phyloP scores from a whole-genome alignment of 2,113 vertebrate species.

The Bubalus kerabau region DNA sequence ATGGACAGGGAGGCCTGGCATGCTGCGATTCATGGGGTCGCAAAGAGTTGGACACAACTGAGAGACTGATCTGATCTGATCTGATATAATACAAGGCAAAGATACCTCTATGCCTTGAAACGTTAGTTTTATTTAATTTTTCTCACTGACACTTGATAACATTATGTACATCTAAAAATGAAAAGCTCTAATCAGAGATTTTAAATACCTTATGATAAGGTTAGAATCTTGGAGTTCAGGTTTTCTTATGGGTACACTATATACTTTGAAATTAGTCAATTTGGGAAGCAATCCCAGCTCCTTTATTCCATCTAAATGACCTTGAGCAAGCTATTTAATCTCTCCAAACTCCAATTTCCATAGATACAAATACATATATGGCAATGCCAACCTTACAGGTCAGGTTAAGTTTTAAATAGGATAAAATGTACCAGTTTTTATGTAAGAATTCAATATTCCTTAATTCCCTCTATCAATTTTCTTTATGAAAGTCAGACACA shows the following conservation, averaged over 20 bases:
- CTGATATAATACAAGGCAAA: background rate
- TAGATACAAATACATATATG: background rate
- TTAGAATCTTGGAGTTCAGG: background rate
- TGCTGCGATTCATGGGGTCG: no score
- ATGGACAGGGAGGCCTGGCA: no score
- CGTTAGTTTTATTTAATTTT: background rate
- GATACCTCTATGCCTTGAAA: background rate
- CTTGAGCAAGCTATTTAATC: background rate
- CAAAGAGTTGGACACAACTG: no score
- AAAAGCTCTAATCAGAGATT: background rate
- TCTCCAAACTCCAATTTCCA: background rate
- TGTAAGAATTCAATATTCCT: background rate
- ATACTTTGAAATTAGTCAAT: background rate
- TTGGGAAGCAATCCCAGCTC: background rate
- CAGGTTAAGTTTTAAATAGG: background rate
- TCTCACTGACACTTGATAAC: background rate
- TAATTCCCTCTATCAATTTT: background rate
- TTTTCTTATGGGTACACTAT: background rate
- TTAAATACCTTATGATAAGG: background rate
- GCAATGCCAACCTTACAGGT: background rate
- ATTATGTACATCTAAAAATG: background rate
- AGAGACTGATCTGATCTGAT: no score
- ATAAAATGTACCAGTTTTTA: background rate
- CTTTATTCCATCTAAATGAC: background rate
- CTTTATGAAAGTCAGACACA: background rate